Evolutionary conservation across 37 sponge, comb jelly and placozoan species (phyloP), one percentile per base, ranked within the genome.

Genomic region (Beroe ovata): DNA sequence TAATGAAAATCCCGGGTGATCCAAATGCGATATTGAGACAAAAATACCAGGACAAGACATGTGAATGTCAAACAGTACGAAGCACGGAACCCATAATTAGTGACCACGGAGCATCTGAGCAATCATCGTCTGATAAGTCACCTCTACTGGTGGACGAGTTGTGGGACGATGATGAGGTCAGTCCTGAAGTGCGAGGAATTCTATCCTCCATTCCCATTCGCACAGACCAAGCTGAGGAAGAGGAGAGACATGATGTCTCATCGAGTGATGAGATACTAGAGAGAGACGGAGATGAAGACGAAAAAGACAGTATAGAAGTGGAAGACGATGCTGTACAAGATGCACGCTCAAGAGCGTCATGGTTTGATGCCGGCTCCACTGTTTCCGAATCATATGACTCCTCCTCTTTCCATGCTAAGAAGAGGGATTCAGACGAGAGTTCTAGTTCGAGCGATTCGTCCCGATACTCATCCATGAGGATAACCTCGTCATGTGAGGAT

Each of bases 91-190:
- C 63, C 8, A 47, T 47, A 16, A 47, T 20, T 20, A 3, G 8
- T 16, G 26, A 22, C 21, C 23, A 3, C 21, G n/a, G 21, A 3
- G 21, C 28, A 22, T 25, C 63, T 4, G 21, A 4, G 8, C 8
- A 16, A 20, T 35, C 4, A 4, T 69, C 38, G 6, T 29, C 35
- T 1, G 4, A 8, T 1, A 35, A 29, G 4, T 69, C 71, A 29
- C 38, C 71, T 35, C 6, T 69, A 25, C 32, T 69, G 20, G 71
- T 69, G 4, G 71, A 69, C 20, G 38, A 29, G 18, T 25, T 69
- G 20, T 69, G 71, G 71, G 71, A 11, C 4, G 71, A 69, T 8
- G 71, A 25, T 36, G 71, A 69, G 20, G 4, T 69, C 26, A 69
- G 71, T 35, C 71, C 71, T 8, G 71, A 69, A 19, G 71, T 69